These are phyloP conservation scores for Limnephilus lunatus DNA, from an alignment of 2,888 invertebrate species.

Conservation along the genomic window DNA sequence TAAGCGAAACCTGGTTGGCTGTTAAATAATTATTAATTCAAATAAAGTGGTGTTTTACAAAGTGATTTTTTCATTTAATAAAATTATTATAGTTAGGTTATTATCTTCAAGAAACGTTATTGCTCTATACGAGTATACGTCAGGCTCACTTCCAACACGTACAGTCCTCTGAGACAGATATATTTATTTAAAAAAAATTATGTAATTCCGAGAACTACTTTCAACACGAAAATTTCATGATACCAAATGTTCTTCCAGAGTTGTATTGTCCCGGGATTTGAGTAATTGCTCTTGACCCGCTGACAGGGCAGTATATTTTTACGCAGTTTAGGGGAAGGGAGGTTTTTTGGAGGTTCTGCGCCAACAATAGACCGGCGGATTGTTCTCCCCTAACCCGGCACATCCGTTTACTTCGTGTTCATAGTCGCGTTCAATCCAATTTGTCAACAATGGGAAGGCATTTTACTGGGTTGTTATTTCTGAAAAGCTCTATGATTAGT, in stretches of 20 bases:
- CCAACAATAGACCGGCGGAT: constrained; percentile 21
- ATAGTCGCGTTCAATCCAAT: constrained; percentile 29
- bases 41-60: no score
- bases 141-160: background rate
- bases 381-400: background rate
- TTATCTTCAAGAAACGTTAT: no score
- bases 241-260: background rate
- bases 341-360: background rate
- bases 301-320: constrained; percentile 26
- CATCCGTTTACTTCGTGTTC: background rate
- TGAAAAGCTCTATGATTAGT: constrained; percentile 13
- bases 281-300: constrained; percentile 40
- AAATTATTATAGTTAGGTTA: no score
- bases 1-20: no score
- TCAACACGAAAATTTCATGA: background rate
- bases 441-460: constrained; percentile 26
- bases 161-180: background rate
- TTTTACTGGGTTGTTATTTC: background rate
- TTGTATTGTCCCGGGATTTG: constrained; percentile 12
- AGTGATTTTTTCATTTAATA: no score
- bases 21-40: no score
- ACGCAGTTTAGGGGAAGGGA: constrained; percentile 7
- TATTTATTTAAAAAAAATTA: background rate
- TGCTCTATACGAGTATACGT: no score
- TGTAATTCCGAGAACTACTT: background rate